These are phyloP conservation scores for Sanderia malayensis DNA, from an alignment of 30 jellyfish, hydroid and myxozoan species.

Conservation along the genomic window DNA sequence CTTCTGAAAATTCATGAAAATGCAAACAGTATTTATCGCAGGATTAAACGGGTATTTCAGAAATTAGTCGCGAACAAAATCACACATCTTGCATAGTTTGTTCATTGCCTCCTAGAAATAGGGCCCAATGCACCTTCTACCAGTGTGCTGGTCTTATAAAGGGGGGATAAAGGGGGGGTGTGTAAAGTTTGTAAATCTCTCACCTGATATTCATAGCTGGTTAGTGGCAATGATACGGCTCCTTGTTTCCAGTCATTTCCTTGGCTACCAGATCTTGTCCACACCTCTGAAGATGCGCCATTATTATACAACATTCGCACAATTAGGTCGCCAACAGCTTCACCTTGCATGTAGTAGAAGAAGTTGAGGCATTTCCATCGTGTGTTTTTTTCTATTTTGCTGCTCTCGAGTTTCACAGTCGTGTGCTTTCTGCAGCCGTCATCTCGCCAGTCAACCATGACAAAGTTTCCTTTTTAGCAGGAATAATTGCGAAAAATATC, in stretches of 20 bases:
- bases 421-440: neutral
- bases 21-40: too few species aligned
- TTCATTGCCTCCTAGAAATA: too few species aligned
- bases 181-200: neutral
- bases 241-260: conserved; percentile 48
- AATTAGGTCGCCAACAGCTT: conserved; percentile 9
- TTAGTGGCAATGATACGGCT: conserved; percentile 31
- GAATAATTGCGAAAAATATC: too few species aligned
- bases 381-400: neutral
- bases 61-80: too few species aligned
- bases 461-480: neutral
- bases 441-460: neutral
- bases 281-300: conserved; percentile 5
- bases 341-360: conserved; percentile 17
- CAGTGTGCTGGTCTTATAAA: too few species aligned
- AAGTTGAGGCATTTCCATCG: conserved; percentile 10
- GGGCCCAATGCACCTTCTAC: too few species aligned
- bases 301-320: neutral
- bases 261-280: conserved; percentile 28
- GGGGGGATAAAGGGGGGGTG: neutral
- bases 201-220: conserved; percentile 8
- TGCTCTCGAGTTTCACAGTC: neutral
- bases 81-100: too few species aligned
- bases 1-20: too few species aligned
- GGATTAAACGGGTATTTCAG: too few species aligned